Percentiles rank a stretch among this genome's conserved stretches.
Conservation (phyloP, 2,888 invertebrate species). For the Arge pagana region DNA sequence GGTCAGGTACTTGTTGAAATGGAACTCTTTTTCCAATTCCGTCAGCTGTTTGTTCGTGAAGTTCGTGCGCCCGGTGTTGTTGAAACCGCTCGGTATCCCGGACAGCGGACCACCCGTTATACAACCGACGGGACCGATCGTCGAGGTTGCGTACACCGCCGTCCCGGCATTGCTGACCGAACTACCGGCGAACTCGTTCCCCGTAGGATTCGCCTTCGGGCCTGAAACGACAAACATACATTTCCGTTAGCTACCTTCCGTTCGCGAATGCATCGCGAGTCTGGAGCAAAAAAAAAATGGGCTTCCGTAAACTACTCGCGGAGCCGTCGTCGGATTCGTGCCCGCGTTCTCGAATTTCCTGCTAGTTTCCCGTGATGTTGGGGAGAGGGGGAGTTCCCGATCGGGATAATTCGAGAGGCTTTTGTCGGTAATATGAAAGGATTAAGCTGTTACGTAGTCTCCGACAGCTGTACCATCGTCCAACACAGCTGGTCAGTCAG, state of each 20-base stretch:
- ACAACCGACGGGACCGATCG: slow-evolving; percentile 40
- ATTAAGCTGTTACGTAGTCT: slow-evolving; percentile 35
- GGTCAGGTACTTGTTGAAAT: slow-evolving; percentile 98
- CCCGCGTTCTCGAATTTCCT: no score
- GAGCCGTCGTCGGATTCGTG: no score
- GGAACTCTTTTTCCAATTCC: slow-evolving; percentile 98
- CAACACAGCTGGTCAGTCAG: slow-evolving; percentile 48
- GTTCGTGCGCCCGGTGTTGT: slow-evolving; percentile 94
- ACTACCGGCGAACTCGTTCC: slow-evolving; percentile 46
- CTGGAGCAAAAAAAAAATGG: no score
- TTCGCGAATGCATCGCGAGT: no score
- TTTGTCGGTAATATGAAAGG: slow-evolving; percentile 20
- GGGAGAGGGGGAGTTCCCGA: slow-evolving; percentile 20
- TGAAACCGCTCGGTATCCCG: slow-evolving; percentile 56
- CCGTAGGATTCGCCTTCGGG: slow-evolving; percentile 44
- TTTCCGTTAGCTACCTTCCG: no score
- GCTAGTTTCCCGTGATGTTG: slow-evolving; percentile 3
- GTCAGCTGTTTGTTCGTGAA: slow-evolving; percentile 99
- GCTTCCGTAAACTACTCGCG: no score
- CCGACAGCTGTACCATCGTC: slow-evolving; percentile 43
- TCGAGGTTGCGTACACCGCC: slow-evolving; percentile 30
- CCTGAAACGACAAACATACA: slow-evolving; percentile 47
- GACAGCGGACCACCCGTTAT: slow-evolving; percentile 38
- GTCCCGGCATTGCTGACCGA: slow-evolving; percentile 30
- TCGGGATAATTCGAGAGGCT: not conserved